Conservation (phyloP, 2,113 vertebrate species). For the Entelurus aequoreus region DNA sequence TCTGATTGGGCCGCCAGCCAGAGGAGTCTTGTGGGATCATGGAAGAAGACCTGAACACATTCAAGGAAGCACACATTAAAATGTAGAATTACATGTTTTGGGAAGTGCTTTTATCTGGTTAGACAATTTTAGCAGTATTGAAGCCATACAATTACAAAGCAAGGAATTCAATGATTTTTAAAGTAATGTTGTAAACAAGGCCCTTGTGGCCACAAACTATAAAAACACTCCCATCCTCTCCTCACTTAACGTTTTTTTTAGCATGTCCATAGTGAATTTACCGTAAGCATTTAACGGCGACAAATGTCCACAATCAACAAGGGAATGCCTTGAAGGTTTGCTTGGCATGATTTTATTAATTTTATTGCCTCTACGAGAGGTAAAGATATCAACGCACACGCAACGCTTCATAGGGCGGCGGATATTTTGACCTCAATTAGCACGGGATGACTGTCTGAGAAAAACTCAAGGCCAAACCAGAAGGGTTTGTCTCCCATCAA, state of each 20-base stretch:
- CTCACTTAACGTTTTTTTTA: background rate
- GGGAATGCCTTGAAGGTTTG: constrained; percentile 12
- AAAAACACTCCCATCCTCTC: background rate
- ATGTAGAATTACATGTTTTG: too few relatives aligned
- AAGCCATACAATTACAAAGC: too few relatives aligned
- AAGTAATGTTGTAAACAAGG: too few relatives aligned
- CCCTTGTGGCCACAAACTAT: background rate
- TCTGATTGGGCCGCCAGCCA: constrained; percentile 49
- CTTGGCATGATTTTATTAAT: constrained; percentile 3
- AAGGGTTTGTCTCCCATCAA: constrained; percentile 37
- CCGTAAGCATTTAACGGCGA: constrained; percentile 1
- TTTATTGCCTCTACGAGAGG: constrained; percentile 21
- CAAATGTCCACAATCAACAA: constrained; percentile 8
- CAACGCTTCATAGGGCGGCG: background rate
- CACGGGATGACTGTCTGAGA: constrained; percentile 30
- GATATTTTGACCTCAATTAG: constrained; percentile 62
- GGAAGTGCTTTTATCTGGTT: too few relatives aligned
- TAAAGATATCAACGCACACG: constrained; percentile 30
- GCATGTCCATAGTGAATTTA: background rate
- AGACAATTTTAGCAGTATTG: too few relatives aligned
- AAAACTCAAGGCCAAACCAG: constrained; percentile 58
- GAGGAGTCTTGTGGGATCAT: constrained; percentile 48
- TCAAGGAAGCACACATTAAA: too few relatives aligned
- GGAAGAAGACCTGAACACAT: background rate
- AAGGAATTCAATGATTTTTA: too few relatives aligned